Percentiles rank a stretch among this genome's conserved stretches.
These are phyloP conservation scores for Hydra vulgaris DNA, from an alignment of 30 jellyfish, hydroid and myxozoan genomes.

Conservation along the genomic window DNA sequence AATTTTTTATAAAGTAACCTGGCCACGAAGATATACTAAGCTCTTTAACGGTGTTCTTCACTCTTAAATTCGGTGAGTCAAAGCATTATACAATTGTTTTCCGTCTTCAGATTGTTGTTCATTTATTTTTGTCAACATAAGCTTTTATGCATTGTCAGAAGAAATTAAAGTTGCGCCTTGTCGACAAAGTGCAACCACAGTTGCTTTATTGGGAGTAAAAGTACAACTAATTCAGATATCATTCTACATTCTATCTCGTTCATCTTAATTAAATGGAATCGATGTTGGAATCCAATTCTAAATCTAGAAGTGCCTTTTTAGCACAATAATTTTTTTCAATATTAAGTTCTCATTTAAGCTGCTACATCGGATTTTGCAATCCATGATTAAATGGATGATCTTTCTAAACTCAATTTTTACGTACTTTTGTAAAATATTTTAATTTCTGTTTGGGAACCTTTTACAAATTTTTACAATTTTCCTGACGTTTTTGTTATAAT, in stretches of 20 bases:
- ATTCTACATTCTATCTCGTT: neutral
- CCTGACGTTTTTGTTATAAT: neutral
- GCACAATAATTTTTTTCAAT: neutral
- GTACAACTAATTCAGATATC: neutral
- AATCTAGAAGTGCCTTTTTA: neutral
- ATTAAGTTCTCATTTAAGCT: neutral
- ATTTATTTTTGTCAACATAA: neutral
- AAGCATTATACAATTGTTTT: neutral
- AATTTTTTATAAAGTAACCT: neutral
- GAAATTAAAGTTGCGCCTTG: neutral
- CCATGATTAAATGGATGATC: neutral
- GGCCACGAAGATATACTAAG: neutral
- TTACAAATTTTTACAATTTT: too few species aligned
- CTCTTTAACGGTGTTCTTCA: neutral
- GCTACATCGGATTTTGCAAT: neutral
- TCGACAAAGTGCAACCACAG: neutral
- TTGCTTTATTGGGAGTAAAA: neutral
- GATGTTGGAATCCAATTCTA: neutral
- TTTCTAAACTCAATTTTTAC: neutral
- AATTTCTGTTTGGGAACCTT: neutral
- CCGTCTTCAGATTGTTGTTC: neutral
- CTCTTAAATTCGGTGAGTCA: neutral
- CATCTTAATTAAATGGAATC: neutral
- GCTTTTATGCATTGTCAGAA: neutral
- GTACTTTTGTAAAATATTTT: neutral